These are phyloP conservation scores for Crotalus viridis DNA, from an alignment of 2,113 vertebrate genomes.

Conservation along the genomic window DNA sequence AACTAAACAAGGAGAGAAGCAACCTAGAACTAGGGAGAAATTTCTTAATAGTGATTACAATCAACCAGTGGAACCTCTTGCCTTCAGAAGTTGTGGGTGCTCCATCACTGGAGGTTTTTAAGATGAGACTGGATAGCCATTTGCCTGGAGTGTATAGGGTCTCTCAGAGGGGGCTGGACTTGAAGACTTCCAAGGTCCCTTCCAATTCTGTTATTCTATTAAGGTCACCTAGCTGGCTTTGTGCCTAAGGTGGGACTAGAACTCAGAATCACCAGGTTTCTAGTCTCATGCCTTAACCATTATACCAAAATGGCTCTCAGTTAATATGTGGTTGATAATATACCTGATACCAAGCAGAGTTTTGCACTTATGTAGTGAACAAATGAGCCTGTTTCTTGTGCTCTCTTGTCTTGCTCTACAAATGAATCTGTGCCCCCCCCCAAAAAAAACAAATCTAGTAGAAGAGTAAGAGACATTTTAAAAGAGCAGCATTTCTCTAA, in stretches of 20 bases:
- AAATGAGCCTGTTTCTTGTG: background rate
- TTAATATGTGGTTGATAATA: background rate
- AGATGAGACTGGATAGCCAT: no score
- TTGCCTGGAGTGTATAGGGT: no score
- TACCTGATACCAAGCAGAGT: background rate
- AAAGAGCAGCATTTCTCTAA: background rate
- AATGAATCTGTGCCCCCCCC: background rate
- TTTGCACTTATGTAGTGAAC: background rate
- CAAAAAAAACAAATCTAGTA: background rate
- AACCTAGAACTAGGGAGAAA: background rate
- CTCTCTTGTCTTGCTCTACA: background rate
- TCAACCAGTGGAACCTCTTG: no score
- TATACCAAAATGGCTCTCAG: background rate
- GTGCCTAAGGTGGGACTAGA: background rate
- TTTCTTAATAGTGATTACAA: background rate
- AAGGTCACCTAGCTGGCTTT: background rate
- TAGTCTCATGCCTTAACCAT: background rate
- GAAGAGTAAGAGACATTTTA: background rate
- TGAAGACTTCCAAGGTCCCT: no score
- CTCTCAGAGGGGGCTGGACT: fast-evolving
- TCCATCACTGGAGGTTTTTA: no score
- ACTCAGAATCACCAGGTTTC: background rate
- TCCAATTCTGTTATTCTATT: no score
- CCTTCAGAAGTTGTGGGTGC: no score
- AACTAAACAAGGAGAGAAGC: background rate